A percentile compares a stretch with the other conserved stretches of the same genome.
These are phyloP conservation scores for Eutolmus rufibarbis DNA, from an alignment of 2,888 invertebrate genomes.

Conservation along the genomic window DNA sequence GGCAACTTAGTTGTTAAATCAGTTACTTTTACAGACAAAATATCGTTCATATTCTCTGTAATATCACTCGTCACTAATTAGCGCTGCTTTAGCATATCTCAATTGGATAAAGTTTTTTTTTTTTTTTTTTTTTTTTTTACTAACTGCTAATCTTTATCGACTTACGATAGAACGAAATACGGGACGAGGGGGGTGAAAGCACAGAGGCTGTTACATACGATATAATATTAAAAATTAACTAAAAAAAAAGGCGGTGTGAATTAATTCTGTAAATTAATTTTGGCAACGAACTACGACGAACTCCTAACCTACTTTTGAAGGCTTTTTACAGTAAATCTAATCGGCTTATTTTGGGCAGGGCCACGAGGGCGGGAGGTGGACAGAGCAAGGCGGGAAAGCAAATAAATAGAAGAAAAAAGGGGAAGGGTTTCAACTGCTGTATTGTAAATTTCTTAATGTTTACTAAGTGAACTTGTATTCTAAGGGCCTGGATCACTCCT, in stretches of 20 bases:
- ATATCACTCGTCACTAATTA: constrained; percentile 36
- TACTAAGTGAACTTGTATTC: constrained; percentile 3
- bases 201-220: not conserved
- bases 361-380: not conserved
- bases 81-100: not conserved
- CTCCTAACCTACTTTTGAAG: not conserved
- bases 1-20: constrained; percentile 31
- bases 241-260: not conserved
- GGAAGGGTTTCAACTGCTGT: not conserved
- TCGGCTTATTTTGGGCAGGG: not conserved
- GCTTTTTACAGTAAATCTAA: not conserved
- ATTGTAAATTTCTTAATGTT: not conserved
- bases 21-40: constrained; percentile 29
- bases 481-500: not conserved
- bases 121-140: not conserved
- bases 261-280: not conserved
- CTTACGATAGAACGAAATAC: not conserved
- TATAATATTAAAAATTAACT: not conserved
- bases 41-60: constrained; percentile 29
- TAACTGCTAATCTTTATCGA: not conserved
- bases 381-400: not conserved
- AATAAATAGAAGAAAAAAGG: constrained; percentile 11
- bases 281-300: constrained; percentile 5
- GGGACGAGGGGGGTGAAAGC: not conserved
- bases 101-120: not conserved